Conservation (phyloP, 2,113 vertebrate genomes). For the Tachuris rubrigastra region DNA sequence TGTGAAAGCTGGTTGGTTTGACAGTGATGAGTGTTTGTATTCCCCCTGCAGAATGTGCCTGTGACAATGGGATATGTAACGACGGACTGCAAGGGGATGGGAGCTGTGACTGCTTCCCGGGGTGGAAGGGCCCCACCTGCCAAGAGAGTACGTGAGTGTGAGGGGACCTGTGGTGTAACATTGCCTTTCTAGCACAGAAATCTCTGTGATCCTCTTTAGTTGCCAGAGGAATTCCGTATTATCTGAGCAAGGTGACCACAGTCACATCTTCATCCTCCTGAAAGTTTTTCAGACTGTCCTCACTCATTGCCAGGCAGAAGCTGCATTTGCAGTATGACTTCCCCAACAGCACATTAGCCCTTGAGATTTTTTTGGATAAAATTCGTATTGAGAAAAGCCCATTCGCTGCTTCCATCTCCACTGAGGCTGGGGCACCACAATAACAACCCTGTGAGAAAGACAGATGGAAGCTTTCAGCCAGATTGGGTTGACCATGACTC, state of each 20-base stretch:
- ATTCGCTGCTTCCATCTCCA: not conserved
- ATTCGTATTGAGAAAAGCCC: not conserved
- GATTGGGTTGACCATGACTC: not conserved
- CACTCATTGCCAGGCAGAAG: not conserved
- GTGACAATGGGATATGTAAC: slow-evolving; percentile 85
- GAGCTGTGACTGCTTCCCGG: slow-evolving; percentile 85
- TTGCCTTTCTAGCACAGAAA: not conserved
- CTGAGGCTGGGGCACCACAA: not conserved
- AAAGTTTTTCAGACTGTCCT: not conserved
- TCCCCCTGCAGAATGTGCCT: slow-evolving; percentile 82
- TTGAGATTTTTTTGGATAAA: not conserved
- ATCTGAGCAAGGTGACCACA: not conserved
- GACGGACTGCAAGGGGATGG: slow-evolving; percentile 87
- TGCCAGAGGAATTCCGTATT: not conserved
- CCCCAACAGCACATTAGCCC: not conserved
- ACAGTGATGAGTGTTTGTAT: not conserved
- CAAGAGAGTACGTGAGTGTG: slow-evolving; percentile 76
- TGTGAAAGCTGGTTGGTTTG: not conserved
- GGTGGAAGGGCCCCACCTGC: slow-evolving; percentile 87
- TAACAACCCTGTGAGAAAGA: not conserved
- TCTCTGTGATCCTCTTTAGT: not conserved
- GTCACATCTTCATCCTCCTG: not conserved
- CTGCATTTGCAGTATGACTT: not conserved
- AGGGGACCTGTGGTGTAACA: no score
- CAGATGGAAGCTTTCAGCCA: not conserved